Base-by-base conservation (phyloP, 2,888 invertebrate species). In the Cephus pygmeus region DNA sequence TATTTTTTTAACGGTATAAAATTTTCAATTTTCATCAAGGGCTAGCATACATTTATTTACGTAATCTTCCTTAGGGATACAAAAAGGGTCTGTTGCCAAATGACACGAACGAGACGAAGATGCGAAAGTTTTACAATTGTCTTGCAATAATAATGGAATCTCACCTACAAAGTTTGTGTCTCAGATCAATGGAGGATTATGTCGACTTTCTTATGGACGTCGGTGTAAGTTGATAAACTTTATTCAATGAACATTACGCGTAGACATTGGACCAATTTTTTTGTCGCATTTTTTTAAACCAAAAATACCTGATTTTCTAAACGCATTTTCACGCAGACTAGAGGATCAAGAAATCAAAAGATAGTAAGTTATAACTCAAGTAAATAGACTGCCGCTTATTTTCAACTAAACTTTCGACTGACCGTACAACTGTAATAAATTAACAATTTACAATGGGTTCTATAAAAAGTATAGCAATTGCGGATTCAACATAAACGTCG, bases 121-220 rank as follows among this genome's bases (percentile, higher is more conserved):
- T 96, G 90, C 94, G 94, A 84, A 94, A 94, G 73, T 98, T 98
- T 91, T 98, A 96, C 90, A 96, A 97, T 90, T 96, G 97, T 85
- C 94, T 97, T 1, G 96, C 96, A 0, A 95, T 96, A 36, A 93
- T 98, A 69, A 98, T 98, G 98, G 96, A 97, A 0, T 95, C 95
- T 85, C 97, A 98, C 86, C 92, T 98, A 78, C 97, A 98, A 90
- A 94, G 94, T 34, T 91, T 98, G 56, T 96, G 97, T 83, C 92
- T 97, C 71, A 94, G 95, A 85, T 98, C 98, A 6, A 93, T 98
- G 86, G 92, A 94, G 75, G 96, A 96, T 82, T 98, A 95, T 88
- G 95, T 96, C 1, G 92, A 95, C 75, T 96, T 96, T 83, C 93
- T 98, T 68, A 93, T 95, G 83, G 96, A 96, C 88, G 94, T 95